A percentile compares a stretch with the other conserved stretches of the same genome.
Evolutionary conservation across 1,140 invertebrate species (phyloP).

Genomic region (Solenopsis invicta): DNA sequence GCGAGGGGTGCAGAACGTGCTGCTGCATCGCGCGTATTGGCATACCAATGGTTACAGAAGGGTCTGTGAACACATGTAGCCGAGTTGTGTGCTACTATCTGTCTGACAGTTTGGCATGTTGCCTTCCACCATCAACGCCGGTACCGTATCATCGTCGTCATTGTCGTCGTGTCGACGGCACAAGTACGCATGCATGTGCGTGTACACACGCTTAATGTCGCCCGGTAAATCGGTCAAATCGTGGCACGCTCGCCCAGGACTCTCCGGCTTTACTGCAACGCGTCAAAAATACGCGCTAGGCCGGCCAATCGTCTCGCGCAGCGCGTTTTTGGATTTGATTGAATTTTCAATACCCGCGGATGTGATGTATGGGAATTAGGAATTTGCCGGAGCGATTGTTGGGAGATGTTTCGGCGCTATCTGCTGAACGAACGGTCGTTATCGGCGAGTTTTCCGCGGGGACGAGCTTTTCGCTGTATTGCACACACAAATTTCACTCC

Average conservation of each 20-base stretch:
- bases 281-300: slow-evolving; percentile 58
- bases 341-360: slow-evolving; percentile 54
- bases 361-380: slow-evolving; percentile 63
- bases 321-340: slow-evolving; percentile 57
- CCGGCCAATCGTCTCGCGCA: slow-evolving; percentile 48
- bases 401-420: slow-evolving; percentile 42
- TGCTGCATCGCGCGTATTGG: slow-evolving; percentile 71
- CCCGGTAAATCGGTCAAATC: slow-evolving; percentile 71
- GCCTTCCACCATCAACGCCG: slow-evolving; percentile 74
- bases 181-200: slow-evolving; percentile 52
- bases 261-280: slow-evolving; percentile 24
- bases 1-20: slow-evolving; percentile 46
- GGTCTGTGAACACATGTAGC: slow-evolving; percentile 75
- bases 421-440: slow-evolving; percentile 41
- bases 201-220: slow-evolving; percentile 67
- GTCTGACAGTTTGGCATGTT: slow-evolving; percentile 82
- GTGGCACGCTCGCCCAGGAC: slow-evolving; percentile 35
- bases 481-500: slow-evolving; percentile 29
- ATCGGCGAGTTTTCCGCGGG: slow-evolving; percentile 49
- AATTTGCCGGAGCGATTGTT: slow-evolving; percentile 59
- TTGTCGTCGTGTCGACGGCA: slow-evolving; percentile 71
- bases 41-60: slow-evolving; percentile 72
- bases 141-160: slow-evolving; percentile 56
- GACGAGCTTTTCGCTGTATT: slow-evolving; percentile 37
- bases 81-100: slow-evolving; percentile 70